Conservation (phyloP, 2,888 invertebrate species). For the Iphiclides podalirius region DNA sequence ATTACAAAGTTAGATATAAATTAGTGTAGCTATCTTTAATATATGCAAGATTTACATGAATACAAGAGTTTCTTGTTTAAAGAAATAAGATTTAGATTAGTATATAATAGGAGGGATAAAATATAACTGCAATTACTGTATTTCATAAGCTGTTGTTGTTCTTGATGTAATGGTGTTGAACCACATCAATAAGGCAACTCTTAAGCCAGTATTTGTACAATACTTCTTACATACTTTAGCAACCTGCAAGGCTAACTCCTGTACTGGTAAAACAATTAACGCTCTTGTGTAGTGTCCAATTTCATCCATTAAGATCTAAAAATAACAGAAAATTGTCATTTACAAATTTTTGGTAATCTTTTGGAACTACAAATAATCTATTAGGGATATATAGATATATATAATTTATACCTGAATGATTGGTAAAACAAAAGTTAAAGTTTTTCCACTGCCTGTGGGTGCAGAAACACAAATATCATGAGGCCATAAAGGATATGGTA, state of each 20-base stretch:
- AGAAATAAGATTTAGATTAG: too few relatives aligned
- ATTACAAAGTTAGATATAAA: too few relatives aligned
- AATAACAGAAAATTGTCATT: slow-evolving; percentile 22
- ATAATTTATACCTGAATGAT: slow-evolving; percentile 89
- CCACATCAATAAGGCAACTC: slow-evolving; percentile 86
- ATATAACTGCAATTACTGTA: slow-evolving; percentile 70
- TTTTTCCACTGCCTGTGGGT: slow-evolving; percentile 98
- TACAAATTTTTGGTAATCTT: background rate
- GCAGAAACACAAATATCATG: slow-evolving; percentile 97
- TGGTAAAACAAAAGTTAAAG: slow-evolving; percentile 95
- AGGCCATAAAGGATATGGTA: slow-evolving; percentile 84
- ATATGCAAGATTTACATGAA: too few relatives aligned
- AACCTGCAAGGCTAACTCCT: slow-evolving; percentile 94
- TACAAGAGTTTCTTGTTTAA: too few relatives aligned
- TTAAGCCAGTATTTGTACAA: slow-evolving; percentile 83
- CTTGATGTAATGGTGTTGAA: slow-evolving; percentile 82
- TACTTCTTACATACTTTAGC: slow-evolving; percentile 89
- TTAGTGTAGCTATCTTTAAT: too few relatives aligned
- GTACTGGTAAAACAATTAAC: slow-evolving; percentile 94
- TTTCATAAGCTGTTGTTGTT: slow-evolving; percentile 83
- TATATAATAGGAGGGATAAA: too few relatives aligned
- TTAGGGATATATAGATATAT: too few relatives aligned
- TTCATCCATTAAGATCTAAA: slow-evolving; percentile 80
- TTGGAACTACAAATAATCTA: too few relatives aligned
- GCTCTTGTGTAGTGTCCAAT: slow-evolving; percentile 87